Base-by-base conservation (phyloP, 2,797 vertebrate genomes). In the Tamandua tetradactyla region DNA sequence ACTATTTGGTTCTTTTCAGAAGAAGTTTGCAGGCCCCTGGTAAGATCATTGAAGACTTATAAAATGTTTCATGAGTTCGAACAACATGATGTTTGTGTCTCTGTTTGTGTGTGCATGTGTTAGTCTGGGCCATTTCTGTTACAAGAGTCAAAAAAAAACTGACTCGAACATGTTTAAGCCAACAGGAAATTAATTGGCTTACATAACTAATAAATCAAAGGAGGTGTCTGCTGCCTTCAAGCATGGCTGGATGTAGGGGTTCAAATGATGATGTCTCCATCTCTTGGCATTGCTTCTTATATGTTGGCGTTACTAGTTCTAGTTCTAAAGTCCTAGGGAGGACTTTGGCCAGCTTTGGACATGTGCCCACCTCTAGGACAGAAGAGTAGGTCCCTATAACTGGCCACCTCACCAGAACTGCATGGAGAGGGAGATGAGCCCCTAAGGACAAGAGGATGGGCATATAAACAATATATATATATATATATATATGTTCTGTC, bases 101-200 rank as follows among this genome's bases (percentile, higher is more conserved):
- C 76, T 69, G 83, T 96, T 61, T 93, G 47, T 95, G 25, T 95
- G 78, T 94, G 17, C 23, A 59, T 92, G 89, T 93, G 82, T 75
- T 72, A 90, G 78, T 80, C 74, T 89, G 66, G 44, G 81, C 25
- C 13, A 44, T 93, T 86, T 94, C 81, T 62, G 69, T 44, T 85
- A 35, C 57, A 94, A 90, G 64, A 85, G 37, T 78, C 75, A 88
- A 66, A 85, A 66, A 85, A 86, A 83, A 64, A 42, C 47, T 47
- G 89, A 75, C 22, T 79, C 35, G 91, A 85, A 76, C 15, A 57
- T 42, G 20, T 81, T 78, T 93, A 94, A 94, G 40, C 72, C 78
- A 90, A 72, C 62, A 93, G 66, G 49, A 82, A 91, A 85, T 69
- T 30, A 80, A 55, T 27, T 87, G 81, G 44, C 9, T 74, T 82